phyloP scores from a whole-genome alignment of 2,113 vertebrate genomes.

The Clupea harengus region DNA sequence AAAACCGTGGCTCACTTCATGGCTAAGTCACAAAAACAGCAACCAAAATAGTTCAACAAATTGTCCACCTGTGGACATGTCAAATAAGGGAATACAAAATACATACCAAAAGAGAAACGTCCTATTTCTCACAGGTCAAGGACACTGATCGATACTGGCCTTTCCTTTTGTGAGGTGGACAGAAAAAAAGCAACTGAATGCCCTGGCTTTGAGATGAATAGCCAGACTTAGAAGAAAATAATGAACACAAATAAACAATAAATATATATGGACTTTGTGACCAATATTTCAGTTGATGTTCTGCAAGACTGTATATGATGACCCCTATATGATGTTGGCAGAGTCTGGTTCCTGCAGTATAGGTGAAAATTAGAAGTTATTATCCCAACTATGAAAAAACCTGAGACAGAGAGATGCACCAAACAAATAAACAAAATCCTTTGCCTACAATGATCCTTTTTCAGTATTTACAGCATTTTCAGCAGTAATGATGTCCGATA shows the following conservation, averaged over 20 bases:
- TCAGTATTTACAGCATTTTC: background rate
- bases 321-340: background rate
- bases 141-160: background rate
- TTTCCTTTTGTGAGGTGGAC: background rate
- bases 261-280: background rate
- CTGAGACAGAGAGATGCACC: background rate
- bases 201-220: background rate
- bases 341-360: background rate
- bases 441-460: no score
- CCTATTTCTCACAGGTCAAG: background rate
- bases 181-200: conserved; percentile 4
- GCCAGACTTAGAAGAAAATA: background rate
- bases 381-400: background rate
- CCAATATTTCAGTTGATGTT: background rate
- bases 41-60: background rate
- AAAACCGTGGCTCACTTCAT: background rate
- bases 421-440: background rate
- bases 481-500: background rate
- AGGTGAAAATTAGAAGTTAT: background rate
- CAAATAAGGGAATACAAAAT: background rate
- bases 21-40: background rate
- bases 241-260: background rate
- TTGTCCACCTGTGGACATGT: background rate
- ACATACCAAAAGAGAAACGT: background rate
- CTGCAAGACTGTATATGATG: background rate